Percentiles rank a stretch among this genome's conserved stretches.
Evolutionary conservation across 1,140 invertebrate genomes (phyloP).

Genomic region (Pseudomyrmex concolor): DNA sequence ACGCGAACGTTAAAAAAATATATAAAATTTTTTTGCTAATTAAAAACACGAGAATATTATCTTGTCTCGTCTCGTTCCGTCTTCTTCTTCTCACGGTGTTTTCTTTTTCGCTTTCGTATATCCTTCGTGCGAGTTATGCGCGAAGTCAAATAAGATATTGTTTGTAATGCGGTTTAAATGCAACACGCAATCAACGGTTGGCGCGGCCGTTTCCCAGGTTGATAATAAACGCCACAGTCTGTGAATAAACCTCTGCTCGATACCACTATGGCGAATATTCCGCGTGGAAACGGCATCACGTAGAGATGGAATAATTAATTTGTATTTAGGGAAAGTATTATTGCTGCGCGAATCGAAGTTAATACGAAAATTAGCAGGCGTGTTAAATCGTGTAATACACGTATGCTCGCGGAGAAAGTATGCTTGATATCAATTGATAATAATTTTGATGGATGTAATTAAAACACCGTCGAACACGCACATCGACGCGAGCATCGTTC

Average conservation of each 20-base stretch:
- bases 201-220: conserved; percentile 42
- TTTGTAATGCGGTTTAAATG: conserved; percentile 40
- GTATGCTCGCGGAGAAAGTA: conserved; percentile 32
- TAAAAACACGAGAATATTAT: not conserved
- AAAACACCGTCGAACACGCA: conserved; percentile 25
- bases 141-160: conserved; percentile 43
- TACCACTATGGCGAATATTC: conserved; percentile 28
- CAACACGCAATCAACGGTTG: conserved; percentile 43
- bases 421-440: conserved; percentile 44
- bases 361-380: conserved; percentile 26
- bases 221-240: conserved; percentile 32
- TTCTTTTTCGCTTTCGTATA: not conserved
- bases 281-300: conserved; percentile 30
- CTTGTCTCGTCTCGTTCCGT: not conserved
- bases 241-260: conserved; percentile 49
- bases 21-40: conserved; percentile 38
- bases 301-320: conserved; percentile 60
- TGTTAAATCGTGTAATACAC: conserved; percentile 5
- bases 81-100: not conserved
- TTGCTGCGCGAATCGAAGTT: conserved; percentile 34
- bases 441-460: conserved; percentile 43
- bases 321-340: conserved; percentile 52
- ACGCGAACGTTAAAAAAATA: conserved; percentile 1
- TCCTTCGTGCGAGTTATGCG: too few species aligned
- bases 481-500: not conserved